phyloP scores from a whole-genome alignment of 2,113 vertebrate genomes.

The Odontophorus gujanensis region DNA sequence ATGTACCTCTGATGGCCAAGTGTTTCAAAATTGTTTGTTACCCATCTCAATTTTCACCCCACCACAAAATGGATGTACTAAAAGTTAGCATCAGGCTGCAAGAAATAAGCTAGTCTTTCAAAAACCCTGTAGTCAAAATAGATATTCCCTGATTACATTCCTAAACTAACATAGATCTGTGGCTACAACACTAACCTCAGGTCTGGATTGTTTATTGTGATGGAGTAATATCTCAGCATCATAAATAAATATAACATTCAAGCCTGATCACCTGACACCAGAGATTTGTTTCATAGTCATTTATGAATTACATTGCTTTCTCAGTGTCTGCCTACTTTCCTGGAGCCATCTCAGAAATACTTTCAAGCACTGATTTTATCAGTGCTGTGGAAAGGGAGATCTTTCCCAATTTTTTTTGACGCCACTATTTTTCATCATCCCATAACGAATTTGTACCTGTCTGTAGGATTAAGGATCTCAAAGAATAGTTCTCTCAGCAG shows the following conservation, averaged over 20 bases:
- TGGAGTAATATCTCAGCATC: neutral
- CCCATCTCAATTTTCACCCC: neutral
- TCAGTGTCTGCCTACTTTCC: neutral
- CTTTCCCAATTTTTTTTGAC: neutral
- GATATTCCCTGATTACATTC: neutral
- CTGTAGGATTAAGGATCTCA: no score
- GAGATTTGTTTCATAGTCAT: neutral
- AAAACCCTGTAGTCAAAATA: neutral
- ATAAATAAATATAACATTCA: neutral
- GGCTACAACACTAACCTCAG: neutral
- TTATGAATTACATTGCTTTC: neutral
- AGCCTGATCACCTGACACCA: neutral
- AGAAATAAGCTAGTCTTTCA: neutral
- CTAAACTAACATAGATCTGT: neutral
- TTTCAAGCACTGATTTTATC: neutral
- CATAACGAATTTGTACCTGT: neutral
- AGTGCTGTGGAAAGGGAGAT: neutral
- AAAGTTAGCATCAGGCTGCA: neutral
- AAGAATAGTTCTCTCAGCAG: no score
- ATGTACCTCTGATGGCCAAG: neutral
- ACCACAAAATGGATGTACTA: neutral
- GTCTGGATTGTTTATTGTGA: no score
- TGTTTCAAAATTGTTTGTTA: neutral
- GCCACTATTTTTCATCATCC: neutral
- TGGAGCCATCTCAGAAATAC: neutral